Percentiles rank a stretch among this genome's conserved stretches.
These are phyloP conservation scores for Falco rusticolus DNA, from an alignment of 2,797 vertebrate species.

Conservation along the genomic window DNA sequence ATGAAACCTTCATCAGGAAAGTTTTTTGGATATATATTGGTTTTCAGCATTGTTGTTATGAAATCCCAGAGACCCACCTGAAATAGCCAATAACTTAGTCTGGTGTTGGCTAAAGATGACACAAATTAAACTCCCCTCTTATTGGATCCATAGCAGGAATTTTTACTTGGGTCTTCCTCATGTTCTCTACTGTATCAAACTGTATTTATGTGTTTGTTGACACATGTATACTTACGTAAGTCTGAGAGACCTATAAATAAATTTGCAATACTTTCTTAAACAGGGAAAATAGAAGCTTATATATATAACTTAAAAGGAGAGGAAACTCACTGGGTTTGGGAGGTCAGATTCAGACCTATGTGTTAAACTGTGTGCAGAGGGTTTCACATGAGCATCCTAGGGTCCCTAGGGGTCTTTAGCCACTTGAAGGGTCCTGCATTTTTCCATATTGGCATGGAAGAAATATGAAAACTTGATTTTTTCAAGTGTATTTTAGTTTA, in stretches of 20 bases:
- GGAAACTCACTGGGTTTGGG: background rate
- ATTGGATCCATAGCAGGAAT: background rate
- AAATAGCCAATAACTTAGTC: background rate
- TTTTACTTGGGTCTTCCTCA: background rate
- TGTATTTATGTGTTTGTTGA: background rate
- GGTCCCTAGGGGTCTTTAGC: background rate
- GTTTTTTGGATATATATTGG: rapidly evolving
- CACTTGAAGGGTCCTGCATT: background rate
- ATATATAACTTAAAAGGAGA: background rate
- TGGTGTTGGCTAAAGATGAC: background rate
- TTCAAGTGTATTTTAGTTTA: background rate
- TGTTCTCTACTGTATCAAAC: background rate
- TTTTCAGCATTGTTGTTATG: background rate
- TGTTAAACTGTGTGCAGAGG: background rate
- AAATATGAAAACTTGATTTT: background rate
- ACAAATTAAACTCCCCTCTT: background rate
- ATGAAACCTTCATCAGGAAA: background rate
- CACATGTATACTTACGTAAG: too few species aligned
- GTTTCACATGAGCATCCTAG: background rate
- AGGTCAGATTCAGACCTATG: background rate
- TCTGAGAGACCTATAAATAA: background rate
- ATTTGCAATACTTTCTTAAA: background rate
- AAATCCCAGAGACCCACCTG: background rate
- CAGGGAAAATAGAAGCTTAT: background rate
- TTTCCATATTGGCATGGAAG: background rate